Percentiles rank a stretch among this genome's conserved stretches.
phyloP scores from a whole-genome alignment of 2,113 vertebrate genomes.

The Trogon melanurus region DNA sequence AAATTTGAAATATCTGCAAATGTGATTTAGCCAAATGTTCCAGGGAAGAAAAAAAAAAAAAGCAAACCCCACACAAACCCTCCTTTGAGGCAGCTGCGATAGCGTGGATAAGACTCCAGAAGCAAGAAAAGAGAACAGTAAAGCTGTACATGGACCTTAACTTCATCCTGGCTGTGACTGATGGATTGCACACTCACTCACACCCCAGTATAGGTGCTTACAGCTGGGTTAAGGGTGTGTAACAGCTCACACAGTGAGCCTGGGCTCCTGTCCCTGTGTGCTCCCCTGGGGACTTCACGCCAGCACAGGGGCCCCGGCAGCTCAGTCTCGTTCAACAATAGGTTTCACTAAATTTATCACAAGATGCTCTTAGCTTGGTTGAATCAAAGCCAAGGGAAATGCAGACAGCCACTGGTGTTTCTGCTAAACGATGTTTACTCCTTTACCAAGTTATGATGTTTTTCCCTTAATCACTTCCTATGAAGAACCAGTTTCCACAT shows the following conservation, averaged over 20 bases:
- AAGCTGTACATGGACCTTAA: background rate
- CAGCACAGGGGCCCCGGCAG: background rate
- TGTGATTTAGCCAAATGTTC: constrained; percentile 55
- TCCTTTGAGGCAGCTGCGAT: background rate
- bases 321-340: background rate
- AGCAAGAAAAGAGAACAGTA: background rate
- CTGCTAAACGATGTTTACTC: background rate
- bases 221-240: fast-evolving
- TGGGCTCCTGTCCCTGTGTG: fast-evolving
- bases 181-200: background rate
- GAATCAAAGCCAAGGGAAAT: background rate
- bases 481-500: background rate
- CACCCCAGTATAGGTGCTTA: background rate
- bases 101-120: background rate
- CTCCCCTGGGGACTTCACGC: too few species aligned
- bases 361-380: background rate
- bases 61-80: background rate
- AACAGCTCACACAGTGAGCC: background rate
- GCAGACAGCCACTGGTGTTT: background rate
- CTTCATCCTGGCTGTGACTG: background rate
- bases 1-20: constrained; percentile 56
- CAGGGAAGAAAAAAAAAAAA: background rate
- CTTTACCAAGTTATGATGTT: background rate
- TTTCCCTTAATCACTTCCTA: background rate
- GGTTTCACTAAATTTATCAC: background rate